phyloP scores from a whole-genome alignment of 2,113 vertebrate genomes.

The Bettongia penicillata region DNA sequence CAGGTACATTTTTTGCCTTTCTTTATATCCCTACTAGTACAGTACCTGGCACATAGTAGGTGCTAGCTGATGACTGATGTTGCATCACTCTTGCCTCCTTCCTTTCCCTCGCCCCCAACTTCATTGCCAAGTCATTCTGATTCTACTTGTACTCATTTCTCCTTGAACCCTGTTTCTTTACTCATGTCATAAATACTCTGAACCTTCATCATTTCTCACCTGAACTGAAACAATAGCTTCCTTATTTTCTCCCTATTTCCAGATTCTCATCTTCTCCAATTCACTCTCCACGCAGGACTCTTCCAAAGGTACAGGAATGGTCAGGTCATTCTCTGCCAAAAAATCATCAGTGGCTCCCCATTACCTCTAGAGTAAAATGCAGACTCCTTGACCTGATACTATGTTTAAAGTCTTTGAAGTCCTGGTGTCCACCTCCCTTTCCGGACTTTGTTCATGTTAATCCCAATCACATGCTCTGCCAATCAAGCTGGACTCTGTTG shows the following conservation, averaged over 20 bases:
- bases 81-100: neutral
- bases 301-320: neutral
- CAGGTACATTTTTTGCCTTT: neutral
- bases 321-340: neutral
- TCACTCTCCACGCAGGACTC: neutral
- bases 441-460: neutral
- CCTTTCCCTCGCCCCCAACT: neutral
- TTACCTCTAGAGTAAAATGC: neutral
- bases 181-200: neutral
- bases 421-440: neutral
- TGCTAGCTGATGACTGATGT: neutral
- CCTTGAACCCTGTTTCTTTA: neutral
- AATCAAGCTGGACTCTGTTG: neutral
- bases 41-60: neutral
- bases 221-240: neutral
- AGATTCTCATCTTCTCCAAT: neutral
- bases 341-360: constrained; percentile 1
- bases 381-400: neutral
- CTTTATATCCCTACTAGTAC: neutral
- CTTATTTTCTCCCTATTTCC: neutral
- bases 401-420: neutral
- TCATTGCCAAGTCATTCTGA: neutral
- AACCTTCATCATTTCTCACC: neutral
- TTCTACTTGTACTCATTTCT: neutral
- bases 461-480: neutral